Evolutionary conservation across 2,113 vertebrate species (phyloP).

Genomic region (Hirundichthys speculiger): DNA sequence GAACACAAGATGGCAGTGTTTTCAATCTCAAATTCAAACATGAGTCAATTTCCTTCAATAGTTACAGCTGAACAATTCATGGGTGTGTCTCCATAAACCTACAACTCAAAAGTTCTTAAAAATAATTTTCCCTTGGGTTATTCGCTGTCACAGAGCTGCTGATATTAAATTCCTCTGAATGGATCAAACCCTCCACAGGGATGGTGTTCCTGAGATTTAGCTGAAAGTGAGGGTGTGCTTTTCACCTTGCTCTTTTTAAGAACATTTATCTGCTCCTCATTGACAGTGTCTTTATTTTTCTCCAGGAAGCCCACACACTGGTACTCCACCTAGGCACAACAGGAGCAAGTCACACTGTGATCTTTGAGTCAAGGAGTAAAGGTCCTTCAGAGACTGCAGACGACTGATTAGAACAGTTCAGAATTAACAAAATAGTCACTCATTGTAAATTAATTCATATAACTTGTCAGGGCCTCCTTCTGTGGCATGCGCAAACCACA

Average conservation of each 20-base stretch:
- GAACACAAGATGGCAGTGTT: conserved; percentile 69
- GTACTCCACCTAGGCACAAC: conserved; percentile 91
- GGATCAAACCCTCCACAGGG: background rate
- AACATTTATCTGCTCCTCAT: conserved; percentile 95
- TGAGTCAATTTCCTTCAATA: conserved; percentile 53
- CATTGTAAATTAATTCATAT: background rate
- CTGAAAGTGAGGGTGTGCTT: background rate
- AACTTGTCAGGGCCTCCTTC: background rate
- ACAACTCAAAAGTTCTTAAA: conserved; percentile 15
- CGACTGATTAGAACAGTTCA: too few species aligned
- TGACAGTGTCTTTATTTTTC: conserved; percentile 98
- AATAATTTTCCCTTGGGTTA: conserved; percentile 1
- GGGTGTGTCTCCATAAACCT: conserved; percentile 50
- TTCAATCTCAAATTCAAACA: conserved; percentile 11
- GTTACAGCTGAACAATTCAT: conserved; percentile 56
- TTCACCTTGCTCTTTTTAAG: conserved; percentile 95
- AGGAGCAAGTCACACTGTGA: conserved; percentile 24
- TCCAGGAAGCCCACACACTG: conserved; percentile 96
- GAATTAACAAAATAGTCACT: background rate
- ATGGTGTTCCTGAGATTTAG: background rate
- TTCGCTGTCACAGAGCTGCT: background rate
- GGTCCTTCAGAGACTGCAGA: too few species aligned
- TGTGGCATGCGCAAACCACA: conserved; percentile 2
- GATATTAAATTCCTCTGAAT: background rate
- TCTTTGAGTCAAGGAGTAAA: conserved; percentile 19